Percentiles rank a stretch among this genome's conserved stretches.
Conservation (phyloP, 2,113 vertebrate species). For the Carassius gibelio region DNA sequence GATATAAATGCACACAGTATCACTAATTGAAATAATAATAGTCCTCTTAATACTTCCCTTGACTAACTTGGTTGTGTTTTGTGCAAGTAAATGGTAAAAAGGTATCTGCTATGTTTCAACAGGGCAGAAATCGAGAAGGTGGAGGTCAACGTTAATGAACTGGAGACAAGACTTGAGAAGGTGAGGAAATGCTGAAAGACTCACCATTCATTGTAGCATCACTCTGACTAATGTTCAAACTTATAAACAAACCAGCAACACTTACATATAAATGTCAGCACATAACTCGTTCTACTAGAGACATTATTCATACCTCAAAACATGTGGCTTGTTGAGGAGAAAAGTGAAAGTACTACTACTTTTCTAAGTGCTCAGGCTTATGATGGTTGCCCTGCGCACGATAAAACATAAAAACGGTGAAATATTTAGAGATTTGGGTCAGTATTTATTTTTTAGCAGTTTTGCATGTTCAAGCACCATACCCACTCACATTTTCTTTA, state of each 20-base stretch:
- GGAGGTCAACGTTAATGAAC: conserved; percentile 82
- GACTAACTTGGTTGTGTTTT: not conserved
- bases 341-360: not conserved
- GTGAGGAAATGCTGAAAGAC: conserved; percentile 68
- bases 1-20: not conserved
- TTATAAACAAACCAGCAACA: not conserved
- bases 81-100: not conserved
- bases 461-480: not conserved
- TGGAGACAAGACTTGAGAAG: conserved; percentile 88
- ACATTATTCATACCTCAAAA: not conserved
- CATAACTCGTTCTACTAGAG: not conserved
- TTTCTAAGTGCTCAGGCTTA: not conserved
- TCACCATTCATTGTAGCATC: not conserved
- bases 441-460: not conserved
- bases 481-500: not conserved
- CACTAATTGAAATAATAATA: not conserved
- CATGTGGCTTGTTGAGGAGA: not conserved
- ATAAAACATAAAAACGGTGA: not conserved
- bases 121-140: conserved; percentile 85
- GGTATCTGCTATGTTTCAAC: conserved; percentile 43
- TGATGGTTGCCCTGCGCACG: not conserved
- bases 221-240: not conserved
- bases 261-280: not conserved
- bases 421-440: not conserved
- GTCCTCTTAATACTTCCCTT: not conserved